Evolutionary conservation across 2,888 invertebrate genomes (phyloP).

Genomic region (Theristus sp.): DNA sequence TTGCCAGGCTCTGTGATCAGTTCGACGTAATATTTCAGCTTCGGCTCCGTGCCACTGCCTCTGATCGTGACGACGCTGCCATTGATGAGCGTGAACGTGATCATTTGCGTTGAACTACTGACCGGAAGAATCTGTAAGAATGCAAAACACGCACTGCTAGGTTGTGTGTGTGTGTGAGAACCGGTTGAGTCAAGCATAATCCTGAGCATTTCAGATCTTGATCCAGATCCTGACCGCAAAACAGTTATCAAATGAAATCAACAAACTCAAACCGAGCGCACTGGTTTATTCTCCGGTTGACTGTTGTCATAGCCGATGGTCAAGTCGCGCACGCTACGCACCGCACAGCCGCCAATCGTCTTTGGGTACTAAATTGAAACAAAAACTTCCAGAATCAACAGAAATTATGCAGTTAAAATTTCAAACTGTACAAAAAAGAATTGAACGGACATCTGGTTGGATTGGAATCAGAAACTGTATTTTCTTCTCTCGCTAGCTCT

Average conservation of each 20-base stretch:
- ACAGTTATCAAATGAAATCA: too few species aligned
- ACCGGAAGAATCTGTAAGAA: constrained; percentile 28
- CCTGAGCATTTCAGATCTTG: too few species aligned
- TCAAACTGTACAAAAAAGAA: neutral
- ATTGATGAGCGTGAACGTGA: constrained; percentile 72
- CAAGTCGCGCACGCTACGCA: constrained; percentile 60
- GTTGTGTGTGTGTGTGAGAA: too few species aligned
- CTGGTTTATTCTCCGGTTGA: constrained; percentile 48
- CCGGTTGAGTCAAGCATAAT: too few species aligned
- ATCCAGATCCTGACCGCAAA: too few species aligned
- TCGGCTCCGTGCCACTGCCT: constrained; percentile 96
- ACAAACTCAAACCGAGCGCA: constrained; percentile 38
- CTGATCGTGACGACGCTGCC: constrained; percentile 64
- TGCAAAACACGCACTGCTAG: too few species aligned
- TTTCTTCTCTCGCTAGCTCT: too few species aligned
- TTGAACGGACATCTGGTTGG: too few species aligned
- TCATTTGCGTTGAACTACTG: constrained; percentile 54
- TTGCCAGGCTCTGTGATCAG: constrained; percentile 32
- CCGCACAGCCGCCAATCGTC: constrained; percentile 33
- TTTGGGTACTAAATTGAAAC: constrained; percentile 35
- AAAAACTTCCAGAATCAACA: neutral
- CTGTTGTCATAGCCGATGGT: constrained; percentile 65
- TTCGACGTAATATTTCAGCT: constrained; percentile 94
- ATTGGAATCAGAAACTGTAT: too few species aligned
- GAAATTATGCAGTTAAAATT: neutral